Evolutionary conservation across 37 sponge, comb jelly and placozoan genomes (phyloP).

Genomic region (Hexactinellida sp.): DNA sequence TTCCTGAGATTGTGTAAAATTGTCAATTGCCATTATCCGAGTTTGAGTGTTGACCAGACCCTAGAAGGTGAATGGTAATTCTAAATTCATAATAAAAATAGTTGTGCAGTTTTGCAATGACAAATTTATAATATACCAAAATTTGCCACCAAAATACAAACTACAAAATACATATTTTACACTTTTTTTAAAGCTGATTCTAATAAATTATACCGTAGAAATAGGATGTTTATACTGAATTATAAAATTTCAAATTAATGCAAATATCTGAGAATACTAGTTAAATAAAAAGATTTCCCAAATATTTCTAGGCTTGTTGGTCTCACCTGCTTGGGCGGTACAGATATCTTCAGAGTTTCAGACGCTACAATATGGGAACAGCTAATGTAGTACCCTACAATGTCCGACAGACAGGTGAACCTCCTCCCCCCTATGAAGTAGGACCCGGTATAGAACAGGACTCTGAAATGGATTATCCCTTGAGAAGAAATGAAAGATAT

Average conservation of each 20-base stretch:
- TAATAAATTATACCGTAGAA: no score
- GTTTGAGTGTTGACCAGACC: not conserved
- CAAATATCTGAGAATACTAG: no score
- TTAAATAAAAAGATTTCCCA: no score
- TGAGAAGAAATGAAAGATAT: slow-evolving; percentile 8
- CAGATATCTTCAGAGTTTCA: not conserved
- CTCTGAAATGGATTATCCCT: not conserved
- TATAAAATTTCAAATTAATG: no score
- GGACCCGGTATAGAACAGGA: not conserved
- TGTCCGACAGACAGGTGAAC: not conserved
- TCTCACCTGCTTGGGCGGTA: not conserved
- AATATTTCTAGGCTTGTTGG: no score
- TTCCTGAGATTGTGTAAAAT: not conserved
- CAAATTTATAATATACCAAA: no score
- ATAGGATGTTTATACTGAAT: no score
- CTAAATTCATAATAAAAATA: not conserved
- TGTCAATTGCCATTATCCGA: not conserved
- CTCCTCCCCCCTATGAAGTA: not conserved
- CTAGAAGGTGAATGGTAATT: not conserved
- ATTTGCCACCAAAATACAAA: no score
- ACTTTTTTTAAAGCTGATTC: no score
- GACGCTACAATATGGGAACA: not conserved
- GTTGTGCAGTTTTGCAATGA: no score
- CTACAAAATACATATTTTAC: no score
- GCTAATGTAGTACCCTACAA: slow-evolving; percentile 4